Evolutionary conservation across 1,140 invertebrate genomes (phyloP), one percentile per base, ranked within the genome.

Genomic region (Drosophila truncata): DNA sequence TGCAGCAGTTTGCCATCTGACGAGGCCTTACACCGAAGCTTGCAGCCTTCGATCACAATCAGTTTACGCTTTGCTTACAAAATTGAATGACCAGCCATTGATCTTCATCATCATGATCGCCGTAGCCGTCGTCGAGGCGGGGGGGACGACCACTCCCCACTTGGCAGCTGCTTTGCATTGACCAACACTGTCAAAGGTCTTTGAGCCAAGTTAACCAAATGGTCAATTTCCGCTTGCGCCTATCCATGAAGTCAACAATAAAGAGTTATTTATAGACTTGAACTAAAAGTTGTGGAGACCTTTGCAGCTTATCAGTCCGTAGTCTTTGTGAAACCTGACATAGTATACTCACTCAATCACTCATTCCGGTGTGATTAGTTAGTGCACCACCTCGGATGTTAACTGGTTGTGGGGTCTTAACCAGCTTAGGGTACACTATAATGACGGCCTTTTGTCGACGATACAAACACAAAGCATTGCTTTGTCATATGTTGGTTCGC

Each of bases 11-110:
- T 42, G 55, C 64, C 39, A 49, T 59, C 58, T 61, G 65, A 54
- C 54, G 47, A 46, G 42, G 33, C 31, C 35, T 57, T 41, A 57
- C 75, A 62, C 65, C 37, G 41, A 49, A 29, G 57, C 71, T 66
- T 63, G 47, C 60, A 65, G 76, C 77, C 65, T 67, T 86, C 77
- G 77, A 88, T 83, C 84, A 88, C 83, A 87, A 87, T 87, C 83
- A 84, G 84, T 88, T 88, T 71, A 88, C 67, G 83, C 85, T 87
- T 86, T 79, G 70, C 82, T 78, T 81, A 86, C 82, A 70, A 86
- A 86, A 86, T 82, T 82, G 82, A 86, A 86, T 82, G 79, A 75
- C 70, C 80, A 78, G 64, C 77, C 80, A 87, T 87, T 88, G 83
- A 87, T 87, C 83, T 80, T 61, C 63, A 47, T 64, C 58, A 35